phyloP scores from a whole-genome alignment of 2,797 vertebrate species.

The Mycteria americana region DNA sequence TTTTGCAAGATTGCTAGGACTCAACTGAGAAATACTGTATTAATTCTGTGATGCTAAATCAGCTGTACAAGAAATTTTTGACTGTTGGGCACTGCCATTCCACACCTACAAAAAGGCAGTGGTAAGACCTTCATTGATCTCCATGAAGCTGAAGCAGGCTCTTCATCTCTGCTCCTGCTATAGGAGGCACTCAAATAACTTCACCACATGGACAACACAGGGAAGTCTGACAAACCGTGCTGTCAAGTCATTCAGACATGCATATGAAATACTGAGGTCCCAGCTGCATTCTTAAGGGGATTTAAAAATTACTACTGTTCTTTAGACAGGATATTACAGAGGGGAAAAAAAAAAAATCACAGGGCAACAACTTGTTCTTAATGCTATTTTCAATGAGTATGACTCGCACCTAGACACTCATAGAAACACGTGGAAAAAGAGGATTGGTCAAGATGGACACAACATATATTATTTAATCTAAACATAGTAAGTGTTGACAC shows the following conservation, averaged over 20 bases:
- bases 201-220: fast-evolving
- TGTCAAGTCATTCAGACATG: background rate
- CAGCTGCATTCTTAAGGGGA: background rate
- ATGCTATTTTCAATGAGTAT: background rate
- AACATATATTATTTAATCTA: background rate
- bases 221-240: background rate
- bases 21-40: background rate
- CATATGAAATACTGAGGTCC: background rate
- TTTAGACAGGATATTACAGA: background rate
- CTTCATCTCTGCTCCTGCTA: background rate
- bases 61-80: background rate
- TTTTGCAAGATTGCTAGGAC: background rate
- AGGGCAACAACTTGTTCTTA: background rate
- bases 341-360: background rate
- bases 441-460: background rate
- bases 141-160: background rate
- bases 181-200: background rate
- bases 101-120: background rate
- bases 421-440: background rate
- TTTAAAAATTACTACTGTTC: background rate
- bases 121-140: background rate
- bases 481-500: background rate
- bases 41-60: background rate
- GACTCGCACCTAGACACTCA: background rate
- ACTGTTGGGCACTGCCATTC: background rate